A percentile compares a stretch with the other conserved stretches of the same genome.
These are phyloP conservation scores for Norana najaformis DNA, from an alignment of 2,888 invertebrate genomes.

Conservation along the genomic window DNA sequence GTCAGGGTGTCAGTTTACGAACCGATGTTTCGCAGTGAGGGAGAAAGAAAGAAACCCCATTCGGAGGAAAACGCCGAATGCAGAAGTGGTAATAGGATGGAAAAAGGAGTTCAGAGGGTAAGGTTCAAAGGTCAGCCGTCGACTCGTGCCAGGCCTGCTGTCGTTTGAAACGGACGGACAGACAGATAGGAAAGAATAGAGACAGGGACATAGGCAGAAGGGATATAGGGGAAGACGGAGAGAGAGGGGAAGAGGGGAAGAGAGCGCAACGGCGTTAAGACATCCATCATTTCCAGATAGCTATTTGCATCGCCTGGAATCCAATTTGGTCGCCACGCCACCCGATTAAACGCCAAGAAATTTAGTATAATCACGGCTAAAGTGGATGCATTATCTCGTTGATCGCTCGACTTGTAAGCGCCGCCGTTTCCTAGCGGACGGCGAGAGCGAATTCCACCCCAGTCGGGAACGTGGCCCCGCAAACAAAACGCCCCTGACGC, in stretches of 20 bases:
- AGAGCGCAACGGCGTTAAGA: not conserved
- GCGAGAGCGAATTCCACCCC: not conserved
- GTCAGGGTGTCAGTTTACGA: not conserved
- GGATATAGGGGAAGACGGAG: too few species aligned
- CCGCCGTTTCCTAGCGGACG: not conserved
- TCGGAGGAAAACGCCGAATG: not conserved
- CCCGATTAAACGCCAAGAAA: not conserved
- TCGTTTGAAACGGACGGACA: not conserved
- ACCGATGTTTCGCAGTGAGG: not conserved
- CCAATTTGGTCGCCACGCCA: not conserved
- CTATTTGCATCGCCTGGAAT: not conserved
- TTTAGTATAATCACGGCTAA: not conserved
- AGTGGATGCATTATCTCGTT: not conserved
- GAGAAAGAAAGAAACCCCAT: not conserved
- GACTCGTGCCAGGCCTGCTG: not conserved
- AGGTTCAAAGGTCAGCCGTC: not conserved
- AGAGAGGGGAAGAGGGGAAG: too few species aligned
- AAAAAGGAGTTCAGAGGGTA: conserved; percentile 5
- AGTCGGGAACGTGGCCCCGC: not conserved
- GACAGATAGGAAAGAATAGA: not conserved
- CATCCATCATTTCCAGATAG: not conserved
- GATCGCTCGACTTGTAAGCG: not conserved
- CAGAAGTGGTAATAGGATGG: conserved; percentile 4
- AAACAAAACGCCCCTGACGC: not conserved
- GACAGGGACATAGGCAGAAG: not conserved